Conservation (phyloP, 92 coral and sea anemone genomes). For the Porites lobata region DNA sequence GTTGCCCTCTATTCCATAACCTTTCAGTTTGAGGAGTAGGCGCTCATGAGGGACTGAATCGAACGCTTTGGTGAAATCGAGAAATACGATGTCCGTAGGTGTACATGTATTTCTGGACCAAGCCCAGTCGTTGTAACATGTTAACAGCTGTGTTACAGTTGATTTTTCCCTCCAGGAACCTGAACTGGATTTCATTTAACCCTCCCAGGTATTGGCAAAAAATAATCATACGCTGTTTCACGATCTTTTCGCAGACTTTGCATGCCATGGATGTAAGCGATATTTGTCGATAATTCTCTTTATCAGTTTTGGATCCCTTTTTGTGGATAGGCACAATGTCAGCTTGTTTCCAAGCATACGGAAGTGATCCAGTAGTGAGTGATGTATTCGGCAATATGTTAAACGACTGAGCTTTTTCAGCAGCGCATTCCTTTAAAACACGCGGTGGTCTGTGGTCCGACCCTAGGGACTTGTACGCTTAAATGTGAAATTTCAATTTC, state of each 20-base stretch:
- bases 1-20: no score
- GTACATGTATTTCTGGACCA: no score
- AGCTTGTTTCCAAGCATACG: slow-evolving; percentile 46
- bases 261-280: slow-evolving; percentile 57
- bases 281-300: slow-evolving; percentile 58
- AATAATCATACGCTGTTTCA: slow-evolving; percentile 24
- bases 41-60: no score
- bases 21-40: no score
- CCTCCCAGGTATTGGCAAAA: background rate
- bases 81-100: no score
- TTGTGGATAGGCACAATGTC: slow-evolving; percentile 62
- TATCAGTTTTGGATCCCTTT: slow-evolving; percentile 32
- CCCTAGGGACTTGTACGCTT: background rate
- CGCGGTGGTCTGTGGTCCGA: background rate
- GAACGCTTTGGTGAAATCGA: no score
- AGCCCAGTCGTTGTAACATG: no score
- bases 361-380: slow-evolving; percentile 5
- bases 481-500: background rate
- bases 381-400: background rate
- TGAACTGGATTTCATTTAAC: slow-evolving; percentile 19
- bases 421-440: background rate
- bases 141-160: no score
- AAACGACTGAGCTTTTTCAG: background rate
- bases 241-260: slow-evolving; percentile 56
- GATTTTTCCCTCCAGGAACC: no score